A percentile compares a stretch with the other conserved stretches of the same genome.
These are phyloP conservation scores for Hemicrepidius hirtus DNA, from an alignment of 2,888 invertebrate species.

Conservation along the genomic window DNA sequence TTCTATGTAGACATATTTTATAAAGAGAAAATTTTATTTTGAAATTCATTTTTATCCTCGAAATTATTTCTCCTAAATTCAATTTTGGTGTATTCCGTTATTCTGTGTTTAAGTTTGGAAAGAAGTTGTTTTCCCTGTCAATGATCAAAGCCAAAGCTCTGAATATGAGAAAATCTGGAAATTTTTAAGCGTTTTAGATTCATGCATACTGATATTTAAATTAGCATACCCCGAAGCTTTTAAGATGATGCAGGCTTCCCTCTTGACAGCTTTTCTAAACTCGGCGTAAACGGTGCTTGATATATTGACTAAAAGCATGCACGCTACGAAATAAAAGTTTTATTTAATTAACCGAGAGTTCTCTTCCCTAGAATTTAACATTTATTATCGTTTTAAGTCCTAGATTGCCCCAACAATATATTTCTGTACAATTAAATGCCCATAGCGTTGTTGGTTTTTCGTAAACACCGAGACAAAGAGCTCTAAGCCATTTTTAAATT, in stretches of 20 bases:
- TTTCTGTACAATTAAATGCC: slow-evolving; percentile 19
- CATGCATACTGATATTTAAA: slow-evolving; percentile 57
- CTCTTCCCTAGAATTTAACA: slow-evolving; percentile 10
- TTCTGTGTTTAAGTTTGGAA: slow-evolving; percentile 16
- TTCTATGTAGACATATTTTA: not conserved
- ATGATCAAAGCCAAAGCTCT: slow-evolving; percentile 42
- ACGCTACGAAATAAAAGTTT: slow-evolving; percentile 38
- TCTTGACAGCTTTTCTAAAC: slow-evolving; percentile 41
- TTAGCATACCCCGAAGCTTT: slow-evolving; percentile 56
- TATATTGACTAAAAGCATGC: slow-evolving; percentile 42
- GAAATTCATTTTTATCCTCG: too few species aligned
- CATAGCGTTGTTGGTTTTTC: slow-evolving; percentile 10
- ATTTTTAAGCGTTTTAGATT: slow-evolving; percentile 50
- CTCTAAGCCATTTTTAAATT: slow-evolving; percentile 38
- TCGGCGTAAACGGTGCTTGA: slow-evolving; percentile 41
- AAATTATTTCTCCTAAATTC: slow-evolving; percentile 6
- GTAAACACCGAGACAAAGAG: slow-evolving; percentile 31
- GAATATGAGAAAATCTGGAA: slow-evolving; percentile 34
- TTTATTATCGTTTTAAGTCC: slow-evolving; percentile 17
- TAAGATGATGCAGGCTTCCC: slow-evolving; percentile 39
- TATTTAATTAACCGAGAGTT: slow-evolving; percentile 30
- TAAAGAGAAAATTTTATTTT: too few species aligned
- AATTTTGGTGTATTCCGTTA: slow-evolving; percentile 24
- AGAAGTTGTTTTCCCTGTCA: slow-evolving; percentile 42
- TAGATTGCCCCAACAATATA: slow-evolving; percentile 17